Conservation (phyloP, 2,888 invertebrate genomes). For the Lycocerus yunnanus region DNA sequence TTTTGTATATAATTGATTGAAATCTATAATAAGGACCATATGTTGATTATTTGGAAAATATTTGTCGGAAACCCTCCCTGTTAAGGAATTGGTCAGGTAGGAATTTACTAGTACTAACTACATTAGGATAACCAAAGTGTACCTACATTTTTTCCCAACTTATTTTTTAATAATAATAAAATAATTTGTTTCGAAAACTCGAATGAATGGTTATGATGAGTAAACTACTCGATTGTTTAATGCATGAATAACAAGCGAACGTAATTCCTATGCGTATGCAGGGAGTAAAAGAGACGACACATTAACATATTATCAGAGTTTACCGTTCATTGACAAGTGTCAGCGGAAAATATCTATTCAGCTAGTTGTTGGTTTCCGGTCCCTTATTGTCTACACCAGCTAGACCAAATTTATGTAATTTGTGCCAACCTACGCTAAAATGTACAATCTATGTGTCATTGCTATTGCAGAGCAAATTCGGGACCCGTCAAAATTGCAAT, state of each 20-base stretch:
- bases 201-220: neutral
- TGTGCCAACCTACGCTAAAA: conserved; percentile 14
- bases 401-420: conserved; percentile 9
- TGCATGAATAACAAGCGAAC: neutral
- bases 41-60: conserved; percentile 6
- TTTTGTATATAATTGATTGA: conserved; percentile 21
- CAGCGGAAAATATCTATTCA: conserved; percentile 29
- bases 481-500: neutral
- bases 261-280: conserved; percentile 20
- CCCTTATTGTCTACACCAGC: conserved; percentile 17
- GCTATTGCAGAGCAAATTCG: neutral
- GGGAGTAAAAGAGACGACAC: conserved; percentile 19
- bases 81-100: neutral
- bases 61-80: neutral
- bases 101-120: too few species aligned
- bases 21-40: conserved; percentile 16
- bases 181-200: neutral
- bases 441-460: conserved; percentile 5
- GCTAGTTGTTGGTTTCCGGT: conserved; percentile 29
- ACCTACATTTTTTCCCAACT: neutral
- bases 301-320: conserved; percentile 24
- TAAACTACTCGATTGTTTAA: neutral
- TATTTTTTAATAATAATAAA: too few species aligned
- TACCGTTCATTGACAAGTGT: conserved; percentile 28
- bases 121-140: neutral